Percentiles rank a stretch among this genome's conserved stretches.
Evolutionary conservation across 2,113 vertebrate species (phyloP).

Genomic region (Syrmaticus mikado): DNA sequence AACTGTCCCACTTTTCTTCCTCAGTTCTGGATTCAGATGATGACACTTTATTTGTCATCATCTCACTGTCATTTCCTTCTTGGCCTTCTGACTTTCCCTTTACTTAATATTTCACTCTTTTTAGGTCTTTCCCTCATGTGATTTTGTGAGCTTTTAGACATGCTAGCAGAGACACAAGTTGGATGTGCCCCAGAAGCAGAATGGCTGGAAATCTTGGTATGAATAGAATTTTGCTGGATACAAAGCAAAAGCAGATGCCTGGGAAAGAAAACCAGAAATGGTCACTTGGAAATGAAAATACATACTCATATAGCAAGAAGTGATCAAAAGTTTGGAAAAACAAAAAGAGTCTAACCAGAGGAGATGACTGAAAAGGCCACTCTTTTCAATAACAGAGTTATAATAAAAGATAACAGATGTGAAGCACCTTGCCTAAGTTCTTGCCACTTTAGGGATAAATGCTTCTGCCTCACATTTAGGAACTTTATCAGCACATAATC

Average conservation of each 20-base stretch:
- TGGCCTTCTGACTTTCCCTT: neutral
- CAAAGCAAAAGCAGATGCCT: neutral
- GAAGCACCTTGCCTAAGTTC: neutral
- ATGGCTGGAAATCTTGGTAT: neutral
- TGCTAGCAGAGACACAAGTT: neutral
- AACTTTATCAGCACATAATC: neutral
- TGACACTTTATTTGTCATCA: neutral
- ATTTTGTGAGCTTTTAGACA: neutral
- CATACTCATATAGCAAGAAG: neutral
- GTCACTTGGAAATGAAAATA: neutral
- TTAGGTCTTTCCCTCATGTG: neutral
- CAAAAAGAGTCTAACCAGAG: neutral
- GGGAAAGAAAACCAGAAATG: neutral
- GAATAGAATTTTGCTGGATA: neutral
- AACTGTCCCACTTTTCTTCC: accelerated
- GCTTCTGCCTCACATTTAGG: accelerated
- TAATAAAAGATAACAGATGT: neutral
- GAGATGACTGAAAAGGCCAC: neutral
- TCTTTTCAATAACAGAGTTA: neutral
- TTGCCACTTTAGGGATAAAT: neutral
- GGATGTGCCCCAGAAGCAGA: neutral
- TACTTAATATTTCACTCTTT: neutral
- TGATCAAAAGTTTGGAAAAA: neutral
- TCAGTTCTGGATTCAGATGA: neutral
- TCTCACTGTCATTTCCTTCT: neutral